These are phyloP conservation scores for Otolemur garnettii DNA, from an alignment of 2,113 vertebrate species.

Conservation along the genomic window DNA sequence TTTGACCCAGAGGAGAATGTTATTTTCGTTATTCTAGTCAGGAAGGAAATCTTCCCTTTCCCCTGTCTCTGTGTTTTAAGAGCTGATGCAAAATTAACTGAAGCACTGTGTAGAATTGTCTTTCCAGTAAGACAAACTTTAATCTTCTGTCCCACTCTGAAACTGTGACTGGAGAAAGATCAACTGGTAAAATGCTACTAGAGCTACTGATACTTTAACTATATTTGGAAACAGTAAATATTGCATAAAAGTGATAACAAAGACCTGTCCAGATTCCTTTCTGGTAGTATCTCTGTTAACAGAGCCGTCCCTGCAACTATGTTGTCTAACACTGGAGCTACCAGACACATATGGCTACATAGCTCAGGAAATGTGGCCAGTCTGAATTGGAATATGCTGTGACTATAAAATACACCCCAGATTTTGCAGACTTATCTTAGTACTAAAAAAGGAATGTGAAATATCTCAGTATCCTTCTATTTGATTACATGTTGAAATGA, in stretches of 20 bases:
- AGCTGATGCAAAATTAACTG: neutral
- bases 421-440: conserved; percentile 15
- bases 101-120: neutral
- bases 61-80: neutral
- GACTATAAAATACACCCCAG: neutral
- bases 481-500: conserved; percentile 1
- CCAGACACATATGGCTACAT: rapidly evolving
- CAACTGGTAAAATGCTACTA: neutral
- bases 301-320: neutral
- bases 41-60: neutral
- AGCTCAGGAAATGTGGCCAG: neutral
- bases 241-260: neutral
- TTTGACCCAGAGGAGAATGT: neutral
- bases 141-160: neutral
- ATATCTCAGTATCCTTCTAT: neutral
- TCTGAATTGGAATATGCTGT: neutral
- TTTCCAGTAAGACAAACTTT: neutral
- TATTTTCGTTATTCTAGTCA: neutral
- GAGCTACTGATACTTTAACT: neutral
- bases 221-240: neutral
- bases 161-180: neutral
- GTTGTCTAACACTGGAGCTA: rapidly evolving
- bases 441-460: neutral
- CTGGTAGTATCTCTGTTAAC: neutral
- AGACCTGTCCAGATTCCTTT: neutral